These are phyloP conservation scores for Dendrolimus pini DNA, from an alignment of 2,888 invertebrate species.

Conservation along the genomic window DNA sequence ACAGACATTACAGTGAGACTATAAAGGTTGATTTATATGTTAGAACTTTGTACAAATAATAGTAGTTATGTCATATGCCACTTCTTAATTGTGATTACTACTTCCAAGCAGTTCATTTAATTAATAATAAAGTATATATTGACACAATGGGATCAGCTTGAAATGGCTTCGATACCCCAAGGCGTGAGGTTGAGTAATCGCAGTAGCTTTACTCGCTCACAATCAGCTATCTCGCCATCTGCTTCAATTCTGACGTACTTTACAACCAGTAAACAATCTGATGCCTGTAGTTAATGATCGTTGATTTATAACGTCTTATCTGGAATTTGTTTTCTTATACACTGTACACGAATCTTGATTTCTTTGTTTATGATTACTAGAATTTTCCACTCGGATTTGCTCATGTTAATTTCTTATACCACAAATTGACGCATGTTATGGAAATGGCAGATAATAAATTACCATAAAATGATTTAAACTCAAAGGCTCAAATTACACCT, in stretches of 20 bases:
- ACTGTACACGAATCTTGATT: neutral
- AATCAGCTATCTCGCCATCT: conserved; percentile 63
- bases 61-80: no score
- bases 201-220: conserved; percentile 48
- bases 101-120: no score
- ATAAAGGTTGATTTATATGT: no score
- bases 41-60: no score
- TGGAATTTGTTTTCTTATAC: conserved; percentile 23
- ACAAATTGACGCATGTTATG: no score
- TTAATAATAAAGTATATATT: neutral
- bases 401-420: no score
- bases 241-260: conserved; percentile 49
- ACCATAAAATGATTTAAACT: no score
- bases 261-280: conserved; percentile 49
- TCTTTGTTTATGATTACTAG: conserved; percentile 1
- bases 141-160: conserved; percentile 50
- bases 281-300: conserved; percentile 42
- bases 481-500: no score
- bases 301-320: conserved; percentile 45
- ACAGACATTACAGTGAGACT: no score
- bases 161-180: conserved; percentile 48
- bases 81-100: no score
- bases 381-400: neutral
- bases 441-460: no score
- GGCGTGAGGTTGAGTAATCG: conserved; percentile 47